A percentile compares a stretch with the other conserved stretches of the same genome.
Conservation (phyloP, 2,797 vertebrate species). For the Notamacropus eugenii region DNA sequence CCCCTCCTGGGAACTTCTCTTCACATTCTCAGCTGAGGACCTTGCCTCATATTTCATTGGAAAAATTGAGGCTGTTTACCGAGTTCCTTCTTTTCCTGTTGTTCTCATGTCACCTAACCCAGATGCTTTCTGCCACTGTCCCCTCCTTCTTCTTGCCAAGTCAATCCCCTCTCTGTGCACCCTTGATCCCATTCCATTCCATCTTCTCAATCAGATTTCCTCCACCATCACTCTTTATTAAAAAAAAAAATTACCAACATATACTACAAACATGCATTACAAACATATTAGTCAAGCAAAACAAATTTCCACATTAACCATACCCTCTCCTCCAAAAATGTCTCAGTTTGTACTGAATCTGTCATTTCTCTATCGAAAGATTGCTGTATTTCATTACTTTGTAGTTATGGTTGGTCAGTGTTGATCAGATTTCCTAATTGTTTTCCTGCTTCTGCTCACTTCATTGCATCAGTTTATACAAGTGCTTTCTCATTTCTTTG, state of each 20-base stretch:
- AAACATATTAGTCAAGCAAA: background rate
- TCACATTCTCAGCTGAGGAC: conserved; percentile 6
- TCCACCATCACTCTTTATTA: background rate
- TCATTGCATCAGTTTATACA: background rate
- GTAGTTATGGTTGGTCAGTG: background rate
- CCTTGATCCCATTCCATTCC: background rate
- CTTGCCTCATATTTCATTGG: conserved; percentile 1
- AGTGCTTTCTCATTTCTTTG: background rate
- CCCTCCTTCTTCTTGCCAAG: conserved; percentile 26
- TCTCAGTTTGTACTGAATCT: background rate
- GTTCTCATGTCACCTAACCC: background rate
- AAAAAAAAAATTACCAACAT: background rate
- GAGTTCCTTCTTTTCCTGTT: conserved; percentile 1
- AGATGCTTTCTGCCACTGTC: conserved; percentile 6
- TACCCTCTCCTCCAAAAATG: background rate
- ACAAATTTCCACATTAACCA: background rate
- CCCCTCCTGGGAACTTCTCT: background rate
- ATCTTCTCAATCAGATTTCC: background rate
- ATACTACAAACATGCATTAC: too few species aligned
- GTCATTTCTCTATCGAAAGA: background rate
- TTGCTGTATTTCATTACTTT: background rate
- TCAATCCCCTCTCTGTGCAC: background rate
- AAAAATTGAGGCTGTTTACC: conserved; percentile 20
- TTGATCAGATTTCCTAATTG: background rate
- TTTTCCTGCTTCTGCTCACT: background rate